Base-by-base conservation (phyloP, 1,140 invertebrate species). In the Lepidurus apus region DNA sequence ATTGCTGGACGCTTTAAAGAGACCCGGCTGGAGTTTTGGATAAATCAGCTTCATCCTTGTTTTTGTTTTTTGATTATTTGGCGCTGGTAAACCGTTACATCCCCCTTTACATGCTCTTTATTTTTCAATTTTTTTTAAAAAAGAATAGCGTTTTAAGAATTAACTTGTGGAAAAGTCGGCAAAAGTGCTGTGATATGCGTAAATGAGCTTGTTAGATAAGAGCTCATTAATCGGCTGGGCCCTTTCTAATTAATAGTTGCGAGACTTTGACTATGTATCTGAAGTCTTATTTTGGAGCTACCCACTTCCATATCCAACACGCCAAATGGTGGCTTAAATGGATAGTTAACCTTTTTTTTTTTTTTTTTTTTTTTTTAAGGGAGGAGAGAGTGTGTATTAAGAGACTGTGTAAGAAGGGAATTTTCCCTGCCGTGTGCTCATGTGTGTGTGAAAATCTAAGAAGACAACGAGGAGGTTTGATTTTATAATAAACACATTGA, bases 401-500 rank as follows among this genome's bases (percentile, higher is more conserved):
- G 53, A 21, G 53, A 21, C 17, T 13, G 21, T 65, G 17, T 65
- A n/a, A 11, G 21, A 10, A 7, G 53, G 53, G 13, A 65, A 65
- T 65, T 65, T 65, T 65, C 53, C 21, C 53, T 65, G 45, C 4
- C 3, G 21, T 65, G 53, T 1, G 21, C n/a, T n/a, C 21, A 65
- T 65, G 53, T n/a, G 53, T 65, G 21, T 65, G 53, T 65, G 53
- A 17, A 21, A 65, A 65, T 65, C 13, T 13, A 65, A 21, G 17
- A 65, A 65, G 53, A 65, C 53, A 65, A 65, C 21, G n/a, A 21
- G 53, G 53, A 65, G 53, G 53, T 65, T 65, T 65, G 7, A 65
- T 65, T 65, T 65, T 65, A n/a, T 65, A 65, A 65, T 65, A 65
- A 65, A 65, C 53, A 65, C 53, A 65, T 34, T 34, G 34, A 34